Evolutionary conservation across 1,140 invertebrate genomes (phyloP).

Genomic region (Solenopsis invicta): DNA sequence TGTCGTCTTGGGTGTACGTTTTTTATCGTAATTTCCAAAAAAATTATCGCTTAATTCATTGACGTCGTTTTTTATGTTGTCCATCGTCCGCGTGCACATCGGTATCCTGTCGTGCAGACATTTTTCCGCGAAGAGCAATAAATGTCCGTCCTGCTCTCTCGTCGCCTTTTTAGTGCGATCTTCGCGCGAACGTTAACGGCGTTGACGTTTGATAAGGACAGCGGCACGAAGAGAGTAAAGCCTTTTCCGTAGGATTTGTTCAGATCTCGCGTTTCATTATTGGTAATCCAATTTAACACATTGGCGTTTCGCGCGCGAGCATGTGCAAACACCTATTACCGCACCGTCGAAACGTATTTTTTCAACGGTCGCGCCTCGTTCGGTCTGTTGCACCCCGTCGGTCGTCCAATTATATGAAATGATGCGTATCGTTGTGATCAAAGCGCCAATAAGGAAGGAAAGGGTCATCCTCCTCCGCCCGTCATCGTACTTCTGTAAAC

Average conservation of each 20-base stretch:
- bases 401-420: conserved; percentile 74
- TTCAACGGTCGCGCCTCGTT: conserved; percentile 63
- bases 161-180: neutral
- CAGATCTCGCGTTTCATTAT: conserved; percentile 77
- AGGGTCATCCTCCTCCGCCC: conserved; percentile 24
- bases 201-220: conserved; percentile 69
- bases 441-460: conserved; percentile 47
- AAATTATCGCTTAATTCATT: conserved; percentile 51
- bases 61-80: conserved; percentile 20
- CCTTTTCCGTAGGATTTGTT: conserved; percentile 76
- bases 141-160: neutral
- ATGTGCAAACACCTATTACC: conserved; percentile 20
- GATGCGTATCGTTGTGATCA: conserved; percentile 63
- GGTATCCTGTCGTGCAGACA: conserved; percentile 2
- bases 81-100: neutral
- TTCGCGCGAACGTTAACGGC: conserved; percentile 32
- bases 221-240: conserved; percentile 66
- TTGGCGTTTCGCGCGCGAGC: conserved; percentile 64
- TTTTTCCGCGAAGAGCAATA: conserved; percentile 36
- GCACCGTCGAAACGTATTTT: conserved; percentile 61
- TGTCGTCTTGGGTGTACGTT: neutral
- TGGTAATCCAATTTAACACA: conserved; percentile 78
- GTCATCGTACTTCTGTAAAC: conserved; percentile 37
- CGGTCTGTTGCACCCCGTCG: conserved; percentile 67
- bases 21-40: conserved; percentile 43